These are phyloP conservation scores for Beris chalybata DNA, from an alignment of 2,888 invertebrate species.

Conservation along the genomic window DNA sequence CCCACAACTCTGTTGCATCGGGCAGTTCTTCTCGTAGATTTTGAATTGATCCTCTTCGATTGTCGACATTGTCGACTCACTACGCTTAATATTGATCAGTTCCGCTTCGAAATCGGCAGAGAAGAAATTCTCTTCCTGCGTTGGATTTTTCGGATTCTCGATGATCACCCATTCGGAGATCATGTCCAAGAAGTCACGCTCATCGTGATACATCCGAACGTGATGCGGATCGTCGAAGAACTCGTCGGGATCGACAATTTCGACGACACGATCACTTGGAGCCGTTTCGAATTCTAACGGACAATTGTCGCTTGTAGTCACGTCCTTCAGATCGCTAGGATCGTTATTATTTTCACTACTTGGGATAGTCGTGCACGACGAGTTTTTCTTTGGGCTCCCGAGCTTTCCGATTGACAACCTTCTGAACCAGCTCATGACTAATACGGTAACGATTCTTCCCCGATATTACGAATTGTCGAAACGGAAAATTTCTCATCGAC, in stretches of 20 bases:
- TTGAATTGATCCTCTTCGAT: slow-evolving; percentile 9
- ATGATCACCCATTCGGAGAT: slow-evolving; percentile 55
- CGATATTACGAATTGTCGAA: slow-evolving; percentile 65
- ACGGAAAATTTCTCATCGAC: slow-evolving; percentile 64
- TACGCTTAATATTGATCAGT: slow-evolving; percentile 29
- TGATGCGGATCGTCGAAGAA: slow-evolving; percentile 56
- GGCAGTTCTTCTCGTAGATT: slow-evolving; percentile 42
- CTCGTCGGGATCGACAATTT: slow-evolving; percentile 51
- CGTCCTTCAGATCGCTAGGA: neutral
- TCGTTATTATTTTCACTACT: slow-evolving; percentile 15
- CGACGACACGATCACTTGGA: neutral
- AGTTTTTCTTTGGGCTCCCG: slow-evolving; percentile 55
- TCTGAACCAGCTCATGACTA: slow-evolving; percentile 67
- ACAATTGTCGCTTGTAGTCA: neutral
- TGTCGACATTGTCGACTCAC: slow-evolving; percentile 17
- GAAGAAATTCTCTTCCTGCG: slow-evolving; percentile 45
- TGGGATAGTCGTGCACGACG: neutral
- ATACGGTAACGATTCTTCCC: slow-evolving; percentile 65
- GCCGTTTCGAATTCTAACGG: neutral
- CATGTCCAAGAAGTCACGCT: slow-evolving; percentile 48
- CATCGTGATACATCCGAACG: slow-evolving; percentile 51
- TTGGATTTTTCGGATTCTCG: slow-evolving; percentile 44
- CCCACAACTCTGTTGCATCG: slow-evolving; percentile 44
- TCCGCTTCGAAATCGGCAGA: slow-evolving; percentile 47
- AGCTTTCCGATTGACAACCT: slow-evolving; percentile 63